These are phyloP conservation scores for Tetragnatha versicolor DNA, from an alignment of 1,140 invertebrate species.

Conservation along the genomic window DNA sequence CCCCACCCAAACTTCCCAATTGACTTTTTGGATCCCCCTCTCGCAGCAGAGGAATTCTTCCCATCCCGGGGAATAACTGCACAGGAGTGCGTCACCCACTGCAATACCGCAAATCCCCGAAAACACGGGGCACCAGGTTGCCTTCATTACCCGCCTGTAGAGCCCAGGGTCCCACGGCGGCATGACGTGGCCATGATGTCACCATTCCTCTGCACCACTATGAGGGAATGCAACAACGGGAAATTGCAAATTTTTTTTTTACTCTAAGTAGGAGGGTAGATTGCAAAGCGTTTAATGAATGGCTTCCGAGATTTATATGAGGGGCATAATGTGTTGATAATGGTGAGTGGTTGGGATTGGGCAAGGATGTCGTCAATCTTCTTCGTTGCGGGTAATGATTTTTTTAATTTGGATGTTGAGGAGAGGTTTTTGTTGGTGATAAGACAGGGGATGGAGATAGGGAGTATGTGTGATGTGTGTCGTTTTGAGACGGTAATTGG, in stretches of 20 bases:
- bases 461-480: too few species aligned
- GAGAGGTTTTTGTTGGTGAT: too few species aligned
- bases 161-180: background rate
- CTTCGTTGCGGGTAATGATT: too few species aligned
- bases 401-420: too few species aligned
- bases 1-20: too few species aligned
- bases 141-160: slow-evolving; percentile 18
- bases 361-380: background rate
- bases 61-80: too few species aligned
- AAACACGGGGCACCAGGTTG: slow-evolving; percentile 21
- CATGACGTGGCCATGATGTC: slow-evolving; percentile 35
- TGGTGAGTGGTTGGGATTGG: background rate
- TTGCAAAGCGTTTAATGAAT: background rate
- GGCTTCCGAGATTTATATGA: slow-evolving; percentile 2
- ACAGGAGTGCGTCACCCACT: too few species aligned
- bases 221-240: slow-evolving; percentile 20
- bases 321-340: background rate
- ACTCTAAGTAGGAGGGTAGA: background rate
- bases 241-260: background rate
- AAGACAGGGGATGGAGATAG: too few species aligned
- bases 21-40: too few species aligned
- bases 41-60: too few species aligned
- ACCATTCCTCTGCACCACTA: slow-evolving; percentile 16
- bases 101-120: background rate
- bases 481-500: too few species aligned